Evolutionary conservation across 2,113 vertebrate genomes (phyloP).

Genomic region (Rhinopomastus cyanomelas): DNA sequence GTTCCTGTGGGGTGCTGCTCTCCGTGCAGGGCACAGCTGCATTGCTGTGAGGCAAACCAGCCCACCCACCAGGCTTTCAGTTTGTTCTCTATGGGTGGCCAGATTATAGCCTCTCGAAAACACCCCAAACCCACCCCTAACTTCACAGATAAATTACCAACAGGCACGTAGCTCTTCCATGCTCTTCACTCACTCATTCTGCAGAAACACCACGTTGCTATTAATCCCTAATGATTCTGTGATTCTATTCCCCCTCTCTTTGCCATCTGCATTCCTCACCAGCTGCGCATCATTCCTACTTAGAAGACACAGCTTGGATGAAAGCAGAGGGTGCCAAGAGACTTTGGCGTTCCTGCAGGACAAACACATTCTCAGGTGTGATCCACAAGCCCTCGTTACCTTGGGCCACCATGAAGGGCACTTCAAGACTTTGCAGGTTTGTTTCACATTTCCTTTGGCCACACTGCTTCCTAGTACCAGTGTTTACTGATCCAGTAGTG

Average conservation of each 20-base stretch:
- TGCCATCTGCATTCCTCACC: neutral
- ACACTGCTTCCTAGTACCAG: neutral
- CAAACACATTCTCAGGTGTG: neutral
- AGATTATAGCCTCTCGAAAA: neutral
- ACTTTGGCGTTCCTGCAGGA: neutral
- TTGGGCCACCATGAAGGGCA: neutral
- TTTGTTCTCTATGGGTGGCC: slow-evolving; percentile 41
- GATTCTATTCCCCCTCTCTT: neutral
- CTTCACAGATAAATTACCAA: neutral
- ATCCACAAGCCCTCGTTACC: neutral
- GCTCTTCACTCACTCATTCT: neutral
- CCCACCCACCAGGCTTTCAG: neutral
- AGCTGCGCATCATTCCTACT: neutral
- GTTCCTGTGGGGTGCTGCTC: slow-evolving; percentile 8
- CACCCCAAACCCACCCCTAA: neutral
- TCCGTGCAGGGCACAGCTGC: slow-evolving; percentile 38
- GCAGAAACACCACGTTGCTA: neutral
- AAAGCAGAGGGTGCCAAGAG: neutral
- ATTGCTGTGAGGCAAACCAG: neutral
- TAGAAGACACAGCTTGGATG: neutral
- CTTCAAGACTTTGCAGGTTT: neutral
- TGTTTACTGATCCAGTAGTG: rapidly evolving
- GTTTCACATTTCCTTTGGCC: neutral
- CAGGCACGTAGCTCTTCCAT: neutral
- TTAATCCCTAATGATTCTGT: too few relatives aligned